Evolutionary conservation across 2,888 invertebrate genomes (phyloP).

Genomic region (Hypomecis atomaria): DNA sequence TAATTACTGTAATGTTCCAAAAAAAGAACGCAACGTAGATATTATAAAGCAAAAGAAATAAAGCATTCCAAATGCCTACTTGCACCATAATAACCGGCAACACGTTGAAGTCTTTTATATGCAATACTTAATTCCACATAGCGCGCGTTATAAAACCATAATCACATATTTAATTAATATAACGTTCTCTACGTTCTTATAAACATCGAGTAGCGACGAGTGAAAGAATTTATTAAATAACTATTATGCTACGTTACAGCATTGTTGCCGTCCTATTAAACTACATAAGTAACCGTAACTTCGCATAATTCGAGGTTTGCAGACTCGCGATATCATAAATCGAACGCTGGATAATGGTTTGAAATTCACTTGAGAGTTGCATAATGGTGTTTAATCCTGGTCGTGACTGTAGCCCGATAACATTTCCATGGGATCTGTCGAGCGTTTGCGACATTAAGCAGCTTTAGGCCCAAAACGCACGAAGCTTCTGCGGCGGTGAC

Average conservation of each 20-base stretch:
- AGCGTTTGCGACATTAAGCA: slow-evolving; percentile 21
- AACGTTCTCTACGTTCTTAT: slow-evolving; percentile 15
- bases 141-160: slow-evolving; percentile 11
- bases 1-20: slow-evolving; percentile 17
- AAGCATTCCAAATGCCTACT: slow-evolving; percentile 5
- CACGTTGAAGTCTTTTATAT: slow-evolving; percentile 41
- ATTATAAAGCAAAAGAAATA: slow-evolving; percentile 22
- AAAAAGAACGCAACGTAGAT: slow-evolving; percentile 11
- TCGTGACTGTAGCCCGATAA: slow-evolving; percentile 68
- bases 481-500: neutral
- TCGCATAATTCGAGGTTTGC: slow-evolving; percentile 48
- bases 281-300: slow-evolving; percentile 26
- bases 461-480: slow-evolving; percentile 9
- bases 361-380: slow-evolving; percentile 62
- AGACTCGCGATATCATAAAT: slow-evolving; percentile 64
- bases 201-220: slow-evolving; percentile 13
- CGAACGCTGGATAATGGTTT: slow-evolving; percentile 63
- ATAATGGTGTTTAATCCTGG: slow-evolving; percentile 63
- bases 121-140: slow-evolving; percentile 18
- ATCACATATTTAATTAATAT: slow-evolving; percentile 10
- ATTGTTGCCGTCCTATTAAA: slow-evolving; percentile 26
- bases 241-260: slow-evolving; percentile 29
- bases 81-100: slow-evolving; percentile 15
- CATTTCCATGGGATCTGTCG: slow-evolving; percentile 41
- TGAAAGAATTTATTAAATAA: slow-evolving; percentile 33